These are phyloP conservation scores for Labia minor DNA, from an alignment of 2,888 invertebrate genomes.

Conservation along the genomic window DNA sequence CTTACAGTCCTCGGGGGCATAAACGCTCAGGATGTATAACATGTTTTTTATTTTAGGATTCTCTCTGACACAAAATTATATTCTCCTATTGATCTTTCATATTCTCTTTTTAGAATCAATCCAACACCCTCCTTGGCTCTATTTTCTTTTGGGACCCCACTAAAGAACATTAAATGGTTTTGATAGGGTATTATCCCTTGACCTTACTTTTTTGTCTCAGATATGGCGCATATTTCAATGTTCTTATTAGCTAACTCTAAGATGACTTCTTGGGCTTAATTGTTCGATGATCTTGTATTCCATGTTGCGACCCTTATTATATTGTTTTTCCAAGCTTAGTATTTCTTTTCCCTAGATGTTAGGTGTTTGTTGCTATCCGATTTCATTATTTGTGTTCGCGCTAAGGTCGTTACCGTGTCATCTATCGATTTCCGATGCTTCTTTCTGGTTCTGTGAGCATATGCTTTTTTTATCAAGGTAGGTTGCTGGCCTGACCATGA, in stretches of 20 bases:
- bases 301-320: no score
- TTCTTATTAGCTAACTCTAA: background rate
- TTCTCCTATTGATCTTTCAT: background rate
- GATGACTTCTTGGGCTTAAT: background rate
- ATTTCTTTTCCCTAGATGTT: background rate
- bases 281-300: background rate
- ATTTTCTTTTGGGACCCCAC: background rate
- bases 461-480: background rate
- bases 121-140: conserved; percentile 1
- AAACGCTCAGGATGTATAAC: background rate
- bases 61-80: background rate
- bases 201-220: background rate
- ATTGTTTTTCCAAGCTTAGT: background rate
- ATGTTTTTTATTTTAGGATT: background rate
- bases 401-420: no score
- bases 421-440: background rate
- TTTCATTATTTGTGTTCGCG: no score
- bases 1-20: background rate
- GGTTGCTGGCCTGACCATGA: background rate
- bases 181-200: background rate
- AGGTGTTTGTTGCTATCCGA: background rate
- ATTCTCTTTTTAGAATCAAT: background rate
- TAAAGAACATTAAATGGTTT: background rate
- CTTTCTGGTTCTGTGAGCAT: background rate
- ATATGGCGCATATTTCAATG: background rate